Conservation (phyloP, 2,113 vertebrate species). For the Channa argus region DNA sequence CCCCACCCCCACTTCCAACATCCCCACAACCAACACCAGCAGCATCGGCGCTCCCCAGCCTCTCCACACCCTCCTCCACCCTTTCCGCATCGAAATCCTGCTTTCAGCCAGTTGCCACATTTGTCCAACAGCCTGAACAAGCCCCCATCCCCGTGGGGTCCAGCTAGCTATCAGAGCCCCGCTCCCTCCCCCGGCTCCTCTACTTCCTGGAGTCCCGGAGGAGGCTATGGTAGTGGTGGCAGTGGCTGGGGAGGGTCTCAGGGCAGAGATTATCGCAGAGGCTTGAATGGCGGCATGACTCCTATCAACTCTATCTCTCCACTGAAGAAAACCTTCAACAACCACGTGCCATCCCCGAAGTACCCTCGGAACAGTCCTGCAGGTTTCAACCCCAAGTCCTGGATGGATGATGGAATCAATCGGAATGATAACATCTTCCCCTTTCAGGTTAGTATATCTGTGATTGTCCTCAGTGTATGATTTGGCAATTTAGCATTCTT, state of each 20-base stretch:
- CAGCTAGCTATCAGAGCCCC: constrained; percentile 95
- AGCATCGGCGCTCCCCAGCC: constrained; percentile 96
- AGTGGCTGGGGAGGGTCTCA: constrained; percentile 97
- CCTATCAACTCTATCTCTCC: constrained; percentile 98
- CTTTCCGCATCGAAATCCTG: constrained; percentile 95
- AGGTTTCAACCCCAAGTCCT: constrained; percentile 97
- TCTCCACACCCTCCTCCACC: constrained; percentile 96
- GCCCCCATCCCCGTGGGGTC: constrained; percentile 97
- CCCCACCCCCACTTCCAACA: constrained; percentile 98
- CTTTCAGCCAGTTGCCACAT: constrained; percentile 97
- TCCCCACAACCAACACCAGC: constrained; percentile 97
- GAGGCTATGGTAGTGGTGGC: constrained; percentile 90
- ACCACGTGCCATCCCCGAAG: constrained; percentile 97
- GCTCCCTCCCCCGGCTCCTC: constrained; percentile 93
- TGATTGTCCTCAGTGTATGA: not conserved
- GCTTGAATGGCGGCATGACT: constrained; percentile 95
- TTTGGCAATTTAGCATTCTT: not conserved
- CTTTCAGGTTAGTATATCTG: constrained; percentile 91
- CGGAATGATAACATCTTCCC: constrained; percentile 98
- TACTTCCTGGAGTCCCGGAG: constrained; percentile 97
- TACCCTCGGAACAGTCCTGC: constrained; percentile 93
- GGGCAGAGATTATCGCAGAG: constrained; percentile 95
- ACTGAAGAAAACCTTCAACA: constrained; percentile 99
- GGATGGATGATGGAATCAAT: constrained; percentile 97
- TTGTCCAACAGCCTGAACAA: constrained; percentile 98